Base-by-base conservation (phyloP, 2,888 invertebrate species). In the Periphyllus acericola region DNA sequence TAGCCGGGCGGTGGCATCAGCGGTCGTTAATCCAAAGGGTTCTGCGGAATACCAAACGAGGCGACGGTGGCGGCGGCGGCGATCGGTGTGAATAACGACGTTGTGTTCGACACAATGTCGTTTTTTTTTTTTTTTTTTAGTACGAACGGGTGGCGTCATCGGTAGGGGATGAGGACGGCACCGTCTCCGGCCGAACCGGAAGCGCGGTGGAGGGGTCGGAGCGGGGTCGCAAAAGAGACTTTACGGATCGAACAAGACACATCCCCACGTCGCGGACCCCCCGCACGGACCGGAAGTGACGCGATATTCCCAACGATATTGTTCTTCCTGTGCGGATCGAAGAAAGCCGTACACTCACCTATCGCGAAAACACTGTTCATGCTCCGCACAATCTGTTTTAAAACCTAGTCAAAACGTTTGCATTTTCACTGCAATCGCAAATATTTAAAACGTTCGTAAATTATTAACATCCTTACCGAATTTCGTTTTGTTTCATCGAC, bases 41-140 rank as follows among this genome's bases (percentile, higher is more conserved):
- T 36, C 36, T 83, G 11, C 40, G 60, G 60, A 83, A 83, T 83
- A 83, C 83, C 75, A 66, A 83, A 75, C 55, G 17, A 36, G 68
- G 29, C 29, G 0, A 9, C 9, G 68, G 68, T 3, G 36, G n/a
- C 14, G 40, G 19, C 11, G 82, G 34, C 34, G 1, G 25, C 4
- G 55, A 19, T 14, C 55, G 5, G 52, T 14, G 71, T 34, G 52
- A 74, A 55, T 55, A 34, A 74, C 72, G 36, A 55, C 34, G 52
- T 55, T 21, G 66, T 55, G n/a, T 52, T 72, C 82, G 34, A 71
- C 3, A 8, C 52, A 72, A 82, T 72, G n/a, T 34, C 55, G 11
- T 34, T 1, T 6, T 75, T 36, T 71, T 71, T 32, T 68, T 11
- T 52, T 52, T 52, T 52, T 11, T 52, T 11, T 52, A 60, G 21